Evolutionary conservation across 2,797 vertebrate genomes (phyloP), one percentile per base, ranked within the genome.

Genomic region (Manis crassicaudata): DNA sequence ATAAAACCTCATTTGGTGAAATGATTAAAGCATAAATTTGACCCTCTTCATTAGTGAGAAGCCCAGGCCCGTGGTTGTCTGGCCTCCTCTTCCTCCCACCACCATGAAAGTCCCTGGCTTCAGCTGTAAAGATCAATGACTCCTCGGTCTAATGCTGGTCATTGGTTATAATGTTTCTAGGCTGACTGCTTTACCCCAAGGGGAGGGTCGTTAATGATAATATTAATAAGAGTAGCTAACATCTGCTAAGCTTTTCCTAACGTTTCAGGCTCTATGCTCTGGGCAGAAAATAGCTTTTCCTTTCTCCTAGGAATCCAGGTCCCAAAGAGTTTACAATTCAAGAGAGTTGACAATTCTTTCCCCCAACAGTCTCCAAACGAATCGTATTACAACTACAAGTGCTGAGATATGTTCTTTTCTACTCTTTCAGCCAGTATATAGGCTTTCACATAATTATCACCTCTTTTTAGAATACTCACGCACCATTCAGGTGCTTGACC

Each of bases 1-100:
- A 43, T 18, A 58, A 46, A 23, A 65, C 32, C 32, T 89, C 86
- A 54, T 86, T 80, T 83, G 70, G 80, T 68, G 23, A 91, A 88
- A 83, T 46, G 37, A 96, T 63, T 92, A n/a, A 92, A 91, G 50
- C 63, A 43, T 56, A 63, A 86, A 18, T 82, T 54, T 84, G 43
- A 84, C 21, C 40, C 10, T 88, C 75, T 87, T 95, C 29, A 50
- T 91, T 89, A 82, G 58, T 27, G 23, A 75, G 65, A 75, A 88
- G n/a, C 46, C 9, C 35, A 86, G 68, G 35, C 50, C 7, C 35
- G 60, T 2, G 7, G 6, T 76, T 20, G 18, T 80, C 35, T 60
- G 73, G 56, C 20, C 60, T 91, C 32, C 5, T 56, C 18, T 77
- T 29, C 60, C 35, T 10, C 43, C 12, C 3, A 32, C 20, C 14